These are phyloP conservation scores for Pyrgus malvae DNA, from an alignment of 2,888 invertebrate genomes.

Conservation along the genomic window DNA sequence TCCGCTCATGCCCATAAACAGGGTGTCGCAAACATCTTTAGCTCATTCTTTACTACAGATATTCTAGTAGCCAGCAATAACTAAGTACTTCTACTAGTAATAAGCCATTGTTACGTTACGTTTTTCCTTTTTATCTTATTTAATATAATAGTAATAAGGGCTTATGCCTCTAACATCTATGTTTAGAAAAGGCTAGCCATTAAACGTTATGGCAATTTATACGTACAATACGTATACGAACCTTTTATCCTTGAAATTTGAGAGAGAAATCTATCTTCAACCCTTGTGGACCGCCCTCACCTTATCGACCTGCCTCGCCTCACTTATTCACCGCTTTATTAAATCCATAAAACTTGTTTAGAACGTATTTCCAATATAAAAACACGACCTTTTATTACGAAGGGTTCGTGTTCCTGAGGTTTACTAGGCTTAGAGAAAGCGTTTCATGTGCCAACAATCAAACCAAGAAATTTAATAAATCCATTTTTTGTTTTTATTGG, in stretches of 20 bases:
- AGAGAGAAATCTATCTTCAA: constrained; percentile 10
- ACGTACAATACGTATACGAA: constrained; percentile 2
- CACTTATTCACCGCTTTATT: constrained; percentile 31
- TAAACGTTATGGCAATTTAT: neutral
- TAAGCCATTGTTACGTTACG: too few species aligned
- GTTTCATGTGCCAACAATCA: constrained; percentile 6
- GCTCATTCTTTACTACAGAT: too few species aligned
- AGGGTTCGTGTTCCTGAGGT: neutral
- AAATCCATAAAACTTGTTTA: constrained; percentile 32
- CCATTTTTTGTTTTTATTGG: constrained; percentile 9
- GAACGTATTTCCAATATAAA: constrained; percentile 4
- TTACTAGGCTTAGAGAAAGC: constrained; percentile 6
- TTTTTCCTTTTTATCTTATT: too few species aligned
- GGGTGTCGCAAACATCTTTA: too few species aligned
- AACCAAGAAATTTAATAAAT: constrained; percentile 24
- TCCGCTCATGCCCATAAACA: too few species aligned
- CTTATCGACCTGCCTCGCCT: constrained; percentile 10
- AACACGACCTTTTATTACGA: constrained; percentile 3
- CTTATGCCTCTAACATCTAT: neutral
- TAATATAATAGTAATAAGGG: neutral
- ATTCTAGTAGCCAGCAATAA: too few species aligned
- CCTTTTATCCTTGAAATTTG: constrained; percentile 9
- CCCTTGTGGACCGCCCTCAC: constrained; percentile 5
- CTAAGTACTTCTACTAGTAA: too few species aligned
- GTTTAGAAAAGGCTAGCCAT: neutral